These are phyloP conservation scores for Lumbricus terrestris DNA, from an alignment of 2,888 invertebrate species.

Conservation along the genomic window DNA sequence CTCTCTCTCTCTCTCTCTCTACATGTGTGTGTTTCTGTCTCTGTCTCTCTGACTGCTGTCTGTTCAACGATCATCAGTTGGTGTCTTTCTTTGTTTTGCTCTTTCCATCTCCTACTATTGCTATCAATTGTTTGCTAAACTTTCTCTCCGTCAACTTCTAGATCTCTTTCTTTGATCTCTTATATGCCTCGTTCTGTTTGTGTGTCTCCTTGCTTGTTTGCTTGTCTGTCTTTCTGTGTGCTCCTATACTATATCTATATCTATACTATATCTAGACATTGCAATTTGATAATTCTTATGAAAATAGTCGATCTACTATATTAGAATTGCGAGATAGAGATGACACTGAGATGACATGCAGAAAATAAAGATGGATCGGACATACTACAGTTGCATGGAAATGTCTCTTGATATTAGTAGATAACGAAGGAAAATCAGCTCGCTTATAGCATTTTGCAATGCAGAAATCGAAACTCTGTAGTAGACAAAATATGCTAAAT, in stretches of 20 bases:
- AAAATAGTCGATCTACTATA: not conserved
- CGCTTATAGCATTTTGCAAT: not conserved
- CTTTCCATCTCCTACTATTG: not conserved
- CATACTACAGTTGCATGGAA: not conserved
- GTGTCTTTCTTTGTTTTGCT: not conserved
- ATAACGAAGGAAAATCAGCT: not conserved
- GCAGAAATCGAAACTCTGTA: not conserved
- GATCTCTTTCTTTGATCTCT: not conserved
- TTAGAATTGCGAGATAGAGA: not conserved
- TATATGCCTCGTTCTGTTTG: not conserved
- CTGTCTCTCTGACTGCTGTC: too few species aligned
- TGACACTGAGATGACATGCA: too few species aligned
- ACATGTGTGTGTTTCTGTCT: too few species aligned
- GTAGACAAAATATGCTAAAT: not conserved
- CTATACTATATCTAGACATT: not conserved
- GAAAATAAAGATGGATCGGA: too few species aligned
- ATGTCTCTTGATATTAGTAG: not conserved
- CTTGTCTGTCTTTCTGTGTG: too few species aligned
- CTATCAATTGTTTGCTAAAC: not conserved
- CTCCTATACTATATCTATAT: not conserved
- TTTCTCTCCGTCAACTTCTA: not conserved
- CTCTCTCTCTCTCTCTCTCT: too few species aligned
- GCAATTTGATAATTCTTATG: not conserved
- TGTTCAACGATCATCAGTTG: not conserved
- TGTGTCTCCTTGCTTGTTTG: too few species aligned